These are phyloP conservation scores for Lerema accius DNA, from an alignment of 1,140 invertebrate genomes.

Conservation along the genomic window DNA sequence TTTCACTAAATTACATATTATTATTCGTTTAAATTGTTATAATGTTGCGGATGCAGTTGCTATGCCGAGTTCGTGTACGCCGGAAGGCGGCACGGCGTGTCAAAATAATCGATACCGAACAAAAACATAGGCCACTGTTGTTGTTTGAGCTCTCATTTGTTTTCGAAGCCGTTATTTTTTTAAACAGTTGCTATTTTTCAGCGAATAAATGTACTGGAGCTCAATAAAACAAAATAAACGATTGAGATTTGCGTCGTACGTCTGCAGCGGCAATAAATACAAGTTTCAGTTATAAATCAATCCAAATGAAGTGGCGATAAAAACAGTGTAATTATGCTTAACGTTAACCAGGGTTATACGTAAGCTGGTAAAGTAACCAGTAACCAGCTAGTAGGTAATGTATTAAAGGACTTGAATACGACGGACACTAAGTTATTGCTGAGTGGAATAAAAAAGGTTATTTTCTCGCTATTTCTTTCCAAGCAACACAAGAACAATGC, in stretches of 20 bases:
- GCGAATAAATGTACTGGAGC: not conserved
- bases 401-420: conserved; percentile 16
- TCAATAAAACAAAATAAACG: not conserved
- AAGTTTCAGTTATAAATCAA: conserved; percentile 3
- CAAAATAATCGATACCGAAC: conserved; percentile 21
- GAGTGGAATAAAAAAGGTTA: not conserved
- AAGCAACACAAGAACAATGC: conserved; percentile 1
- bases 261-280: not conserved
- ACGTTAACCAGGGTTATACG: not conserved
- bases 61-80: conserved; percentile 44
- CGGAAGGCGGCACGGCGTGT: conserved; percentile 31
- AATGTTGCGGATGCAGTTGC: conserved; percentile 64
- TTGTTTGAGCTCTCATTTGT: not conserved
- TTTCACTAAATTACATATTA: conserved; percentile 77
- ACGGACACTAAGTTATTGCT: conserved; percentile 23
- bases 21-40: conserved; percentile 69
- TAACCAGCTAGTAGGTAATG: not conserved
- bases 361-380: not conserved
- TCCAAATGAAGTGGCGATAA: not conserved
- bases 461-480: conserved; percentile 7
- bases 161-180: not conserved
- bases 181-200: not conserved
- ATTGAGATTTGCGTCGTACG: not conserved
- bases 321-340: not conserved
- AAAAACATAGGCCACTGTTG: conserved; percentile 1